Base-by-base conservation (phyloP, 2,888 invertebrate species). In the Monochamus alternatus region DNA sequence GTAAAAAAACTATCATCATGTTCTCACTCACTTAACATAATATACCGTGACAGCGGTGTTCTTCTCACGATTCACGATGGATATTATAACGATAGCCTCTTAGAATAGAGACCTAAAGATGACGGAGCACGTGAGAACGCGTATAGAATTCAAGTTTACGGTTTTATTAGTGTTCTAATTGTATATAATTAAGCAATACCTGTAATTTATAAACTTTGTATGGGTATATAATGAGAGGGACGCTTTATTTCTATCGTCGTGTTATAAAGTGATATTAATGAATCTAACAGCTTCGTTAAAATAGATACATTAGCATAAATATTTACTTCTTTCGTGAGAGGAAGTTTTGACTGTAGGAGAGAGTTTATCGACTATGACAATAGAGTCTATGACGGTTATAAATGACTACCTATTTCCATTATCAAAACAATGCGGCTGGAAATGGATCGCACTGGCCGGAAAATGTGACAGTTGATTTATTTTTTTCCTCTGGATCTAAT, bases 11-110 rank as follows among this genome's bases (percentile, higher is more conserved):
- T 59, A 2, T 60, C 60, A 60, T 60, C 31, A 2, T 12, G 38
- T 60, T 60, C 60, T 14, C n/a, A 12, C 10, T 55, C 32, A 32
- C 31, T 66, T 32, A 55, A 52, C 32, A 31, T 66, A 38, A 32
- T 51, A 8, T n/a, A 55, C 12, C 30, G 58, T 43, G 58, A 38
- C 14, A 31, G 38, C 43, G 10, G 38, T 14, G 30, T 59, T 66
- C 64, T 75, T 75, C 75, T 71, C 75, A 75, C 72, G 72, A 68
- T 59, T 71, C 75, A 75, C 72, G 72, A 68, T 59, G 62, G 14
- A 30, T 43, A 52, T 51, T 32, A 38, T 43, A 62, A 67, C 60
- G 60, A 71, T 14, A 31, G 63, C 68, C 59, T 68, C 58, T 75
- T 31, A 38, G 64, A 30, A 59, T 51, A 58, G 63, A 75, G 73